A percentile compares a stretch with the other conserved stretches of the same genome.
phyloP scores from a whole-genome alignment of 2,113 vertebrate genomes.

The Calypte anna region DNA sequence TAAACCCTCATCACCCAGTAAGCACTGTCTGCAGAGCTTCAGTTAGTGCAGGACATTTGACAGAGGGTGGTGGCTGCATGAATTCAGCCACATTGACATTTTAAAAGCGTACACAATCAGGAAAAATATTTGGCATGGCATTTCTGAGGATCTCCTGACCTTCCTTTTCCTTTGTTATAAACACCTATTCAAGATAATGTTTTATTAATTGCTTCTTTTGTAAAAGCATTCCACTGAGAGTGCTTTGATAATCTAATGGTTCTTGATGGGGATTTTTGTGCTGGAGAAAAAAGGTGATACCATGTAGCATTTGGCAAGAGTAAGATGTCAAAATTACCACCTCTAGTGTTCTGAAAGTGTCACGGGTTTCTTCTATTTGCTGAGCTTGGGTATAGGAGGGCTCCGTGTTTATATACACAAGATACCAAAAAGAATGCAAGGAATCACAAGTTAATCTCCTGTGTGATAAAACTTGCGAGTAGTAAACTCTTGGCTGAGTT shows the following conservation, averaged over 20 bases:
- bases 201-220: slow-evolving; percentile 35
- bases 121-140: neutral
- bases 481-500: slow-evolving; percentile 18
- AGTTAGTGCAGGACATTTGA: neutral
- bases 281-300: neutral
- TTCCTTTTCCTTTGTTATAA: slow-evolving; percentile 30
- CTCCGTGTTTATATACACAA: neutral
- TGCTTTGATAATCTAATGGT: neutral
- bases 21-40: neutral
- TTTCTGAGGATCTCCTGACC: slow-evolving; percentile 26
- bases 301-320: slow-evolving; percentile 5
- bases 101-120: neutral
- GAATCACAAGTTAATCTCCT: slow-evolving; percentile 52
- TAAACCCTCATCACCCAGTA: neutral
- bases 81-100: neutral
- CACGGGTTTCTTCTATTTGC: neutral
- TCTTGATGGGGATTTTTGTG: neutral
- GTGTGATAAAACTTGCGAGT: neutral
- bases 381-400: neutral
- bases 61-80: neutral
- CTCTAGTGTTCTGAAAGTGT: neutral
- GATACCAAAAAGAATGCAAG: slow-evolving; percentile 29
- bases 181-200: neutral
- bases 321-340: neutral
- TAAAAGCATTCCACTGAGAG: neutral